These are phyloP conservation scores for Neotoma lepida DNA, from an alignment of 2,113 vertebrate genomes.

Conservation along the genomic window DNA sequence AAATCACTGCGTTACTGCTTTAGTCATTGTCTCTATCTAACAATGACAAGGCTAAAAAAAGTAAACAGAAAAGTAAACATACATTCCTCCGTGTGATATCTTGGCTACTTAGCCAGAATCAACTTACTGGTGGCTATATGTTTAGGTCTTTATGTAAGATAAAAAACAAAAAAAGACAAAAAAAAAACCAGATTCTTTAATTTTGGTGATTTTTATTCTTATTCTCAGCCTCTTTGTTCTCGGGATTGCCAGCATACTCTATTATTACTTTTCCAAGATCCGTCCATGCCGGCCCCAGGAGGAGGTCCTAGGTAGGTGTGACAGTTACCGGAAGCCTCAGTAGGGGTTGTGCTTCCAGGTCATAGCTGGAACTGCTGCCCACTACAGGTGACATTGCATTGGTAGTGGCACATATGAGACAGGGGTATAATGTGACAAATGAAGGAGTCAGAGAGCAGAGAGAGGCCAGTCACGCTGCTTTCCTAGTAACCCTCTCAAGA, in stretches of 20 bases:
- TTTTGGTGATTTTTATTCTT: conserved; percentile 98
- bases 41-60: conserved; percentile 93
- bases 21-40: conserved; percentile 92
- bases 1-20: conserved; percentile 94
- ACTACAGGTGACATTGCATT: neutral
- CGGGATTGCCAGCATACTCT: conserved; percentile 96
- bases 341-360: no score
- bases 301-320: no score
- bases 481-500: no score
- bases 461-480: neutral
- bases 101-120: conserved; percentile 95
- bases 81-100: conserved; percentile 93
- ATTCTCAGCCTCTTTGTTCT: conserved; percentile 96
- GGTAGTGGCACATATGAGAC: neutral
- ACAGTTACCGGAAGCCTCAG: no score
- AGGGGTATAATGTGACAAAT: neutral
- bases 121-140: conserved; percentile 94
- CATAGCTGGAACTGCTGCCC: no score
- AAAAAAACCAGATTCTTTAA: conserved; percentile 91
- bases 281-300: no score
- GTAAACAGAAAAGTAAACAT: conserved; percentile 92
- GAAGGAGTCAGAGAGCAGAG: neutral
- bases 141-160: conserved; percentile 96
- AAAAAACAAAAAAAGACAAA: no score
- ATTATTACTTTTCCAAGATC: conserved; percentile 99